A percentile compares a stretch with the other conserved stretches of the same genome.
Conservation (phyloP, 1,140 invertebrate species). For the Drosophila virilis region DNA sequence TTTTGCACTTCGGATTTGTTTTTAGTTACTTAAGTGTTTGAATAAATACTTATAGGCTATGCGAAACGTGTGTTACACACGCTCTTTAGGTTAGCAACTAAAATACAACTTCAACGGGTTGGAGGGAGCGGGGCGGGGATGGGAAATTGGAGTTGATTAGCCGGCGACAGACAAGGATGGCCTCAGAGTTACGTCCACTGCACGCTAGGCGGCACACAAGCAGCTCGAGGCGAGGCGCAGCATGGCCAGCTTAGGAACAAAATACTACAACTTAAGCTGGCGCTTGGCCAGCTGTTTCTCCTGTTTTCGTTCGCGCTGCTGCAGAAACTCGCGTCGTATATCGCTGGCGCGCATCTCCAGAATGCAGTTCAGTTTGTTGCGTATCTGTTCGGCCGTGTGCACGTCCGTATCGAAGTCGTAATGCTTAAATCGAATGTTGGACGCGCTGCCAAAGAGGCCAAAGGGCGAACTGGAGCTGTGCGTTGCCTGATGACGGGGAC, state of each 20-base stretch:
- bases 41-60: constrained; percentile 78
- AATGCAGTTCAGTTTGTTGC: constrained; percentile 94
- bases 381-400: constrained; percentile 91
- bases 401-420: constrained; percentile 94
- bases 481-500: constrained; percentile 54
- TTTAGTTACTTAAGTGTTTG: constrained; percentile 62
- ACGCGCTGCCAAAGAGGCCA: constrained; percentile 45
- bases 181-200: constrained; percentile 23
- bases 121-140: neutral
- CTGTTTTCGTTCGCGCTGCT: constrained; percentile 87
- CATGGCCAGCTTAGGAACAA: constrained; percentile 68
- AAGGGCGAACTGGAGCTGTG: constrained; percentile 41
- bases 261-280: constrained; percentile 80
- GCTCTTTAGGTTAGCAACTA: constrained; percentile 78
- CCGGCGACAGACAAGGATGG: constrained; percentile 12
- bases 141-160: constrained; percentile 2
- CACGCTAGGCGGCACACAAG: constrained; percentile 39
- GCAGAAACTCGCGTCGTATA: constrained; percentile 90
- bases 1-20: constrained; percentile 46
- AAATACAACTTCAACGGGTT: constrained; percentile 65
- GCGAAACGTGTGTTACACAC: constrained; percentile 70
- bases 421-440: constrained; percentile 88
- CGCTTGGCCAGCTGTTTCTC: constrained; percentile 83
- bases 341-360: constrained; percentile 91
- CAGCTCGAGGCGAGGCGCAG: constrained; percentile 42